phyloP scores from a whole-genome alignment of 1,140 invertebrate genomes.

The Melanaphis sacchari region DNA sequence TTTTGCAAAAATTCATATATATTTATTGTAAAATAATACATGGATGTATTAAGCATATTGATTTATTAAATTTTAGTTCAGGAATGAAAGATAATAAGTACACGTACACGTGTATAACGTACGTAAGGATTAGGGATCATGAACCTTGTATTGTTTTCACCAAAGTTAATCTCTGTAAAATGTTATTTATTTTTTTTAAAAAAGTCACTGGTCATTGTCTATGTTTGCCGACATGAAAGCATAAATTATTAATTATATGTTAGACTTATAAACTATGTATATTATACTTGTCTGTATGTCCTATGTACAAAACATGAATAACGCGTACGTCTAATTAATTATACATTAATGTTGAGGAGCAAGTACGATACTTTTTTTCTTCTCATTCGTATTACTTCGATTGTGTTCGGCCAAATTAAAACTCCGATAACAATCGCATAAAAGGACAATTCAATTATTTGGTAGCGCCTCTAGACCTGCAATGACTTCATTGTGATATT shows the following conservation, averaged over 20 bases:
- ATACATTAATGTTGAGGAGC: background rate
- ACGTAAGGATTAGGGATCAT: too few species aligned
- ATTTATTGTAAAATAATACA: background rate
- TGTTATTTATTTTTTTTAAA: background rate
- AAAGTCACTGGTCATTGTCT: background rate
- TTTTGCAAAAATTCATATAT: background rate
- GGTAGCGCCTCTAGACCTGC: background rate
- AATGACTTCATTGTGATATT: slow-evolving; percentile 2
- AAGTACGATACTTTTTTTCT: background rate
- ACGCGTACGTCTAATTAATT: background rate
- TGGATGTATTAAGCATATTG: too few species aligned
- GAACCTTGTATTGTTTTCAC: slow-evolving; percentile 6
- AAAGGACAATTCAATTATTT: slow-evolving; percentile 23
- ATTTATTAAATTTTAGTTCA: too few species aligned
- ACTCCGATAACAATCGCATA: slow-evolving; percentile 18
- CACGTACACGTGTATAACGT: too few species aligned
- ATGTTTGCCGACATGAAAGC: background rate
- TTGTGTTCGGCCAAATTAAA: background rate
- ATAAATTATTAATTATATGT: slow-evolving; percentile 8
- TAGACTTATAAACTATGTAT: background rate
- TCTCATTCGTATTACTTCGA: background rate
- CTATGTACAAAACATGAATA: background rate
- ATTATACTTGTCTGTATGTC: background rate
- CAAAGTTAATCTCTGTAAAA: background rate
- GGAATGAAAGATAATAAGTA: too few species aligned